A percentile compares a stretch with the other conserved stretches of the same genome.
Evolutionary conservation across 2,888 invertebrate species (phyloP).

Genomic region (Megamerina dolium): DNA sequence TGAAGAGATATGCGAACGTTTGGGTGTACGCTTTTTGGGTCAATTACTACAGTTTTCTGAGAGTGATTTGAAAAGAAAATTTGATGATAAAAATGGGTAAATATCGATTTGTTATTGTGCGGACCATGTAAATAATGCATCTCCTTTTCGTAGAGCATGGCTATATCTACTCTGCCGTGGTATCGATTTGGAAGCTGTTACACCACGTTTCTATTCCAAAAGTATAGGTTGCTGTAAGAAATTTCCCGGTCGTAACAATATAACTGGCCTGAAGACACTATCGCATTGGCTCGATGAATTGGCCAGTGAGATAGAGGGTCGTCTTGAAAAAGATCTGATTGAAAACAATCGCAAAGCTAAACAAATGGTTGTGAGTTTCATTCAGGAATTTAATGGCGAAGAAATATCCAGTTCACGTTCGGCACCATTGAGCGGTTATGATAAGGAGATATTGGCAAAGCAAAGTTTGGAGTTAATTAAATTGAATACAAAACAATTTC

Average conservation of each 20-base stretch:
- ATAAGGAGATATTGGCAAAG: slow-evolving; percentile 59
- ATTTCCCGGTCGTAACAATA: slow-evolving; percentile 75
- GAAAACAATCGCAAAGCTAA: slow-evolving; percentile 75
- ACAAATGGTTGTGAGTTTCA: slow-evolving; percentile 70
- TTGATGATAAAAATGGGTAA: slow-evolving; percentile 85
- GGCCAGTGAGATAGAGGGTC: slow-evolving; percentile 74
- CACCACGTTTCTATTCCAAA: slow-evolving; percentile 75
- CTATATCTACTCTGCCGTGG: slow-evolving; percentile 81
- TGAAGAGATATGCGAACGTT: slow-evolving; percentile 63
- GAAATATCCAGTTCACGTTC: slow-evolving; percentile 64
- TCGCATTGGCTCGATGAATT: slow-evolving; percentile 77
- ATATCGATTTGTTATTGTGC: not conserved
- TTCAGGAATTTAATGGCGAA: slow-evolving; percentile 53
- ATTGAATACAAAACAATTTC: slow-evolving; percentile 52
- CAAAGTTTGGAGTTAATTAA: slow-evolving; percentile 64
- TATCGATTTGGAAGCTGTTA: slow-evolving; percentile 81
- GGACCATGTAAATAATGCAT: not conserved
- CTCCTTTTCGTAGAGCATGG: slow-evolving; percentile 57
- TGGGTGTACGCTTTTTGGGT: slow-evolving; percentile 72
- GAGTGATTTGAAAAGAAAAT: slow-evolving; percentile 63
- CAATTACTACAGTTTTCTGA: slow-evolving; percentile 69
- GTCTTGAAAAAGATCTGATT: slow-evolving; percentile 70
- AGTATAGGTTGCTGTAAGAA: slow-evolving; percentile 95
- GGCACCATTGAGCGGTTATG: slow-evolving; percentile 56
- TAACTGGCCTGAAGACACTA: slow-evolving; percentile 61